Percentiles rank a stretch among this genome's conserved stretches.
Conservation (phyloP, 2,797 vertebrate genomes). For the Siniperca undulata region DNA sequence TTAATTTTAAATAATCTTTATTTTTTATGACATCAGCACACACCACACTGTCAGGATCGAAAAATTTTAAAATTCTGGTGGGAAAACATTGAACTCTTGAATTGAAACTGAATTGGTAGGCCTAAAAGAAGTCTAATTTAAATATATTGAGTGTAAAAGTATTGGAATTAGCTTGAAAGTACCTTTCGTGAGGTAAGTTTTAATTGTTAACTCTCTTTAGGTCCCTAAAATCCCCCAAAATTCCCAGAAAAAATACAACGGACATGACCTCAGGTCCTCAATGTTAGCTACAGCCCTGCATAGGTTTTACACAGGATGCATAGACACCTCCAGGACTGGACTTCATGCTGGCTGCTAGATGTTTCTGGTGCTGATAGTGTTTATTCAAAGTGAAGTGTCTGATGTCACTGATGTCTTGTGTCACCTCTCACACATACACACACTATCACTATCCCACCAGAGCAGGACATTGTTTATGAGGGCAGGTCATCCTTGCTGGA, state of each 20-base stretch:
- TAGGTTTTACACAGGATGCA: not conserved
- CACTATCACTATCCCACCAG: not conserved
- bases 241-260: not conserved
- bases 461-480: conserved; percentile 14
- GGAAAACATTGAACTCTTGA: not conserved
- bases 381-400: conserved; percentile 9
- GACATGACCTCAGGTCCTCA: not conserved
- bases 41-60: too few species aligned
- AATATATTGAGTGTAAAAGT: not conserved
- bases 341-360: not conserved
- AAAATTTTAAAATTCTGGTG: too few species aligned
- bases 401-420: conserved; percentile 55
- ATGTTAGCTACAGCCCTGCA: too few species aligned
- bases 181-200: not conserved
- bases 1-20: too few species aligned
- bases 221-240: not conserved
- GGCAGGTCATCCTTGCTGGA: conserved; percentile 42
- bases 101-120: not conserved
- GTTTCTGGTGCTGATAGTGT: not conserved
- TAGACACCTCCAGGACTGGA: too few species aligned
- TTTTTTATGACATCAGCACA: too few species aligned
- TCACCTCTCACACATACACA: conserved; percentile 42
- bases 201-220: not conserved
- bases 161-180: not conserved
- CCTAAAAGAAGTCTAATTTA: not conserved